phyloP scores from a whole-genome alignment of 2,888 invertebrate genomes.

The Caenorhabditis wallacei region DNA sequence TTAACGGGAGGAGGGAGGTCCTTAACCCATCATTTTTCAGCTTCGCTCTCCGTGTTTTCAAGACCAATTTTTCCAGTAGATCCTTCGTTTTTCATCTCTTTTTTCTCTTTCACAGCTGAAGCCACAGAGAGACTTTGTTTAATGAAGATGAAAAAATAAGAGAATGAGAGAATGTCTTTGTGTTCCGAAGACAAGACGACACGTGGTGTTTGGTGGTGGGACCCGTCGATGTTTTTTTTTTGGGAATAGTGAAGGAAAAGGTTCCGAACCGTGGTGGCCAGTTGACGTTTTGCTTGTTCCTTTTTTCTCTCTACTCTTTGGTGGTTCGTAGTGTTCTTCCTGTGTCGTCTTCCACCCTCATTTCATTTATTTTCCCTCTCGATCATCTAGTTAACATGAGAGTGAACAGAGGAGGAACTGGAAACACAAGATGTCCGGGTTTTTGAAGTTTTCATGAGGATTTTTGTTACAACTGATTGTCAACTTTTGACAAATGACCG shows the following conservation, averaged over 20 bases:
- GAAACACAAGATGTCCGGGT: background rate
- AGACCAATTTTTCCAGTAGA: conserved; percentile 5
- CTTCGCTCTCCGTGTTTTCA: conserved; percentile 19
- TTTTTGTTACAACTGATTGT: conserved; percentile 19
- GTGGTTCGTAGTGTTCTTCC: background rate
- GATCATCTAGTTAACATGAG: conserved; percentile 23
- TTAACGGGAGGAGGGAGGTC: conserved; percentile 11
- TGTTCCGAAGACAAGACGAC: conserved; percentile 8
- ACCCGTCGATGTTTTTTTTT: background rate
- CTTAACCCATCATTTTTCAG: conserved; percentile 41
- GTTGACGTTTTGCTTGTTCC: conserved; percentile 8
- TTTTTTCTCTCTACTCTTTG: background rate
- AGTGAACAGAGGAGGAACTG: background rate
- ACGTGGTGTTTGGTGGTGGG: conserved; percentile 28
- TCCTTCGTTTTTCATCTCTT: background rate
- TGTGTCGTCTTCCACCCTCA: conserved; percentile 2
- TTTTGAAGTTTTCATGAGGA: background rate
- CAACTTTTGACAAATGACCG: conserved; percentile 24
- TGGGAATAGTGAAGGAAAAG: background rate
- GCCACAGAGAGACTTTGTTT: conserved; percentile 6
- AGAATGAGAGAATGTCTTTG: background rate
- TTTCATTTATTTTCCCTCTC: conserved; percentile 13
- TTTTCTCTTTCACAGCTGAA: background rate
- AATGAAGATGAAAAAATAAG: conserved; percentile 27
- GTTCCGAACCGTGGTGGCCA: background rate